phyloP scores from a whole-genome alignment of 2,797 vertebrate genomes.

The Steatocranus sp. region DNA sequence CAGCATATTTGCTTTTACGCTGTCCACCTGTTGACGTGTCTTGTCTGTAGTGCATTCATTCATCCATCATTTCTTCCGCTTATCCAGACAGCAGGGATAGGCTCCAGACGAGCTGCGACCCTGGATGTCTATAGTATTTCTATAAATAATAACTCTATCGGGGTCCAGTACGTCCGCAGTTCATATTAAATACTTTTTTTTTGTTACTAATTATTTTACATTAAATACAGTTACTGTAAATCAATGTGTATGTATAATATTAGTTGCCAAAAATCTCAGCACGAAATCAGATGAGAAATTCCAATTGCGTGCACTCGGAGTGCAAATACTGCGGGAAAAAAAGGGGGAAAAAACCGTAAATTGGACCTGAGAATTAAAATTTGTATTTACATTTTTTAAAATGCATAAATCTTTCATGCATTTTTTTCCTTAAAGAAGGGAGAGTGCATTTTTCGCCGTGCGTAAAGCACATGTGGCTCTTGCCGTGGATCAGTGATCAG shows the following conservation, averaged over 20 bases:
- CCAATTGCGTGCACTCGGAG: not conserved
- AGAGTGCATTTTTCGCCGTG: not conserved
- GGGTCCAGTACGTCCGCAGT: not conserved
- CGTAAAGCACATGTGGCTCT: slow-evolving; percentile 40
- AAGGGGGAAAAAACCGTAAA: accelerated
- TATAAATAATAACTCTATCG: not conserved
- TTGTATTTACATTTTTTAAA: not conserved
- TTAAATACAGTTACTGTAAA: not conserved
- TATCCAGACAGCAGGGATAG: not conserved
- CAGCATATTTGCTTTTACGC: not conserved
- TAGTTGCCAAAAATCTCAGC: not conserved
- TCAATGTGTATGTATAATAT: not conserved
- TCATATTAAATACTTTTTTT: not conserved
- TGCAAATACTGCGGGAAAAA: not conserved
- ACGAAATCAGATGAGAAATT: not conserved
- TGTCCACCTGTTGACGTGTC: not conserved
- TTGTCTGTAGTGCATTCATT: not conserved
- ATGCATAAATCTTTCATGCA: not conserved
- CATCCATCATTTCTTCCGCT: not conserved
- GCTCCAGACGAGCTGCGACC: not conserved
- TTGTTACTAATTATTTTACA: not conserved
- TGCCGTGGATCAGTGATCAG: slow-evolving; percentile 26
- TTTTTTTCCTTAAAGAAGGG: not conserved
- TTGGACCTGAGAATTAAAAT: accelerated
- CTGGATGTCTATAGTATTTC: not conserved